Conservation (phyloP, 2,888 invertebrate genomes). For the Morpho achilles region DNA sequence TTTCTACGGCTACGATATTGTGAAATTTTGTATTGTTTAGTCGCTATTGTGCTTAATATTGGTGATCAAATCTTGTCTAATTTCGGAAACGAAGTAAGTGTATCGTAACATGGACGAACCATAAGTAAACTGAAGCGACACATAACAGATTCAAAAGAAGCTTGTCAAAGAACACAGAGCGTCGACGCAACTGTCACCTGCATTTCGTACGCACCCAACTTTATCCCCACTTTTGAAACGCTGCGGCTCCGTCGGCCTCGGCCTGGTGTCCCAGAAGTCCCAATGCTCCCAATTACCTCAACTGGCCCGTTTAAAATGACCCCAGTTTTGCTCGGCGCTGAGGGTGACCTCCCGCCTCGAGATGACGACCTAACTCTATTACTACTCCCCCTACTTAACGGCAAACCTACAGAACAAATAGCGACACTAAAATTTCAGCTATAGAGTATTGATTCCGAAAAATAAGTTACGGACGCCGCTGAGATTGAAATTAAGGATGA, state of each 20-base stretch:
- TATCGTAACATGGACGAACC: not conserved
- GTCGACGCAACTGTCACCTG: conserved; percentile 68
- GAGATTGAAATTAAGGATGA: too few species aligned
- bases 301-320: conserved; percentile 35
- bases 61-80: too few species aligned
- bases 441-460: conserved; percentile 27
- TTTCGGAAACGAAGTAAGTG: conserved; percentile 15
- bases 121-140: conserved; percentile 16
- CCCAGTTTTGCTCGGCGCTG: conserved; percentile 63
- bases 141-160: conserved; percentile 14
- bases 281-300: conserved; percentile 35
- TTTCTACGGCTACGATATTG: too few species aligned
- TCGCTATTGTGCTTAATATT: too few species aligned
- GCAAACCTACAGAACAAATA: conserved; percentile 79
- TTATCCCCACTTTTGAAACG: conserved; percentile 75
- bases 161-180: conserved; percentile 54
- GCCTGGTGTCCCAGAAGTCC: conserved; percentile 47
- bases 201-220: conserved; percentile 72
- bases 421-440: conserved; percentile 32
- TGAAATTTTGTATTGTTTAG: too few species aligned
- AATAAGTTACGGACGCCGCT: not conserved
- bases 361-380: conserved; percentile 78
- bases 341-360: conserved; percentile 68
- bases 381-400: conserved; percentile 82
- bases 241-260: conserved; percentile 69